Evolutionary conservation across 2,888 invertebrate species (phyloP), one percentile per base, ranked within the genome.

Genomic region (Rhingia campestris): DNA sequence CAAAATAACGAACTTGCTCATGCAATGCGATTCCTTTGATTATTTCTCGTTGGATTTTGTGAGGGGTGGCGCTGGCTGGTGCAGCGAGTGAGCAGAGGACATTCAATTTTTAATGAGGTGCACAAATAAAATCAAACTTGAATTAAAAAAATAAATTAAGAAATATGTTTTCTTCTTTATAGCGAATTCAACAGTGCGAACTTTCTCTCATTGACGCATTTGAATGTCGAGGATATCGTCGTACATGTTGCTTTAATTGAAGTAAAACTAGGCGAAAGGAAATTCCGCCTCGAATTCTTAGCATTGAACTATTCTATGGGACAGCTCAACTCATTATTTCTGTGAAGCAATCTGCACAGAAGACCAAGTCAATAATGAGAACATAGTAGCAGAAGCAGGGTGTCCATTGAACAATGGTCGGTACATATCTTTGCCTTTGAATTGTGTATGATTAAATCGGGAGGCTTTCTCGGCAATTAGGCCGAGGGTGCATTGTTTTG

Each of bases 61-160:
- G n/a, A 22, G 22, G 22, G 22, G 22, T 2, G 22, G 22, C 22
- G 22, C 1, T 47, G 41, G 22, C 14, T 56, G n/a, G 43, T 33
- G 37, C 41, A 59, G 3, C 10, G 9, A 63, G 49, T 43, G 63
- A 77, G 22, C 22, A 63, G 33, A 33, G 58, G 32, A 58, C 49
- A 54, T 72, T 66, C 41, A 77, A 49, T 72, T 81, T 77, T 82
- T 82, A 82, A 82, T 82, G 77, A 77, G 61, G 72, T 72, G 56
- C 67, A 72, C 47, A 77, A 81, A 76, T 53, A 53, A 66, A 72
- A 61, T 72, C 77, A 77, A 59, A 22, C 22, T 59, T 67, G 63
- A 51, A 58, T 72, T 61, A 72, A 12, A 45, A 51, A 43, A 32
- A 41, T 47, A n/a, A 47, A 61, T 53, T 33, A 72, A 63, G 33